Evolutionary conservation across 2,797 vertebrate species (phyloP), one percentile per base, ranked within the genome.

Genomic region (Myripristis jacobus): DNA sequence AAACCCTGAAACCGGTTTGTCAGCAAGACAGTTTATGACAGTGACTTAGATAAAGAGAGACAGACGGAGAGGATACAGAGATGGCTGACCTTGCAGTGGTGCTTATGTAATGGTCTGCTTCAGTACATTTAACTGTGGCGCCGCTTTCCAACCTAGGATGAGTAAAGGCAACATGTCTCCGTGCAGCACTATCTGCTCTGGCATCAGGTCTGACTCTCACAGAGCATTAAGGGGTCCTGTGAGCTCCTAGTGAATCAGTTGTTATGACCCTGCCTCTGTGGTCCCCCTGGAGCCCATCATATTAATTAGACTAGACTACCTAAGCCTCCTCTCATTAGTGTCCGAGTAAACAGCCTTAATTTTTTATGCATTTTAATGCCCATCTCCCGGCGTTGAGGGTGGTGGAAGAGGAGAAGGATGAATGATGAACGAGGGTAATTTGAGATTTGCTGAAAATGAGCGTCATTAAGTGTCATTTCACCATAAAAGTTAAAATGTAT

Each of bases 311-410:
- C 77, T 85, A 75, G 94, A 89, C 94, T 92, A 95, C 94, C 93
- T 93, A 93, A 93, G 94, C 88, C 88, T 90, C 87, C 87, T 95
- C 92, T 95, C 94, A 95, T 96, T 95, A 96, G 93, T 85, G 94
- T 91, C 92, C 92, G 81, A 93, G 95, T 96, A 96, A 96, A 95
- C 94, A 95, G 94, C 90, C 85, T 94, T 96, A 95, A 95, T 95
- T 95, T 94, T 94, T 93, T 93, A 95, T 94, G 94, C 94, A 96
- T 96, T 95, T 97, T 96, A 96, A 97, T 96, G 93, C 93, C 90
- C 93, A 92, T 93, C 93, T 95, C 92, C 92, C 91, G 93, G 70
- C 82, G 87, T 73, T 74, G 79, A 73, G 77, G 81, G 75, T 31
- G 82, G 72, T 15, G 36, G 70, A 36, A 60, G 78, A 80, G 66